Evolutionary conservation across 2,888 invertebrate genomes (phyloP), one percentile per base, ranked within the genome.

Genomic region (Tetrapedia diversipes): DNA sequence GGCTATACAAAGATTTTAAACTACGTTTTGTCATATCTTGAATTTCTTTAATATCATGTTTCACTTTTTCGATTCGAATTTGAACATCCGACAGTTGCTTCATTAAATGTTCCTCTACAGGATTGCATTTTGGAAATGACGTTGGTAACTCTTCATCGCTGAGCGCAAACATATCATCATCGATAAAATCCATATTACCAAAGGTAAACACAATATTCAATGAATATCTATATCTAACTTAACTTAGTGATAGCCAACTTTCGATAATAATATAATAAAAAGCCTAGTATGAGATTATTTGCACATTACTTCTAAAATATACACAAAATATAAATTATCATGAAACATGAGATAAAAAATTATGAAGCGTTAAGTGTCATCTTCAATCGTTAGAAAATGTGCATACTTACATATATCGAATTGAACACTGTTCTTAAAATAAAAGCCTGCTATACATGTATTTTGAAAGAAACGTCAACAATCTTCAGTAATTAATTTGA

Each of bases 31-130:
- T 85, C 0, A 87, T 69, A 2, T 67, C 67, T 29, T 75, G 60
- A n/a, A 85, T 54, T 4, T 86, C 79, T 27, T 81, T 71, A 3
- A 88, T 85, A 49, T 88, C 86, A 32, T 57, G 80, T 41, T 72
- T 84, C 0, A 83, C 72, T 32, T 57, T 79, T 10, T 83, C 80
- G 10, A 91, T 85, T 57, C 86, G 82, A 4, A 83, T 82, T 19
- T 81, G 61, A 0, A 88, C 80, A 8, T 77, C 79, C 16, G 80
- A 59, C 11, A 88, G 51, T 41, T 89, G 86, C 39, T 86, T 86
- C n/a, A 83, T 71, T 47, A 91, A 77, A 71, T 87, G 77, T 37
- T 90, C 89, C 41, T 89, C 84, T 0, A 90, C 59, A 0, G 90
- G 90, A 83, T 90, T 90, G 34, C 29, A 61, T 39, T 71, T 68